A percentile compares a stretch with the other conserved stretches of the same genome.
phyloP scores from a whole-genome alignment of 2,797 vertebrate genomes.

The Hafferia zeledoni region DNA sequence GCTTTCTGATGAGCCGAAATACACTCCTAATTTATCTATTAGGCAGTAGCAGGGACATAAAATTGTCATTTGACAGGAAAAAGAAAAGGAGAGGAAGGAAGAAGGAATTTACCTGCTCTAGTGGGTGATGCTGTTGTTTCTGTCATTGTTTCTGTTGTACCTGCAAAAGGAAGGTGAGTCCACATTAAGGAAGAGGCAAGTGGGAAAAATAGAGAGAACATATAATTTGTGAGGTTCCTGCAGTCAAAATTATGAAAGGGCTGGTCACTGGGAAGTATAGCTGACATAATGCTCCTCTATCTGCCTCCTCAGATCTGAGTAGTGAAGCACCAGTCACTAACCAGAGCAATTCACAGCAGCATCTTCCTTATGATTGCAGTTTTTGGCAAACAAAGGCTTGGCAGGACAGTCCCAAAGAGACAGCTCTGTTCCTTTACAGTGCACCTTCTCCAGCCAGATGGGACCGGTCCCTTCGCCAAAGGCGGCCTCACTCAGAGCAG shows the following conservation, averaged over 20 bases:
- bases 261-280: background rate
- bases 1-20: background rate
- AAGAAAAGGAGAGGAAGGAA: background rate
- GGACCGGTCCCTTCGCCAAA: conserved; percentile 58
- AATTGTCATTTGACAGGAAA: background rate
- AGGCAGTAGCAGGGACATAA: background rate
- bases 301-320: background rate
- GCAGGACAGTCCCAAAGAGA: conserved; percentile 64
- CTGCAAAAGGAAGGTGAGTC: conserved; percentile 13
- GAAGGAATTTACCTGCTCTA: conserved; percentile 25
- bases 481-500: conserved; percentile 27
- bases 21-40: background rate
- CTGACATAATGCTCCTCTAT: background rate
- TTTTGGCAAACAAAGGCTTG: background rate
- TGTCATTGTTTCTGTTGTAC: background rate
- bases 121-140: conserved; percentile 3
- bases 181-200: background rate
- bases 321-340: conserved; percentile 19
- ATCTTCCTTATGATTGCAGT: conserved; percentile 65
- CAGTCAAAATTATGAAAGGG: background rate
- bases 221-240: background rate
- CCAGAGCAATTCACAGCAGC: conserved; percentile 58
- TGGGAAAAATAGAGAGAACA: background rate
- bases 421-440: conserved; percentile 48
- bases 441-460: conserved; percentile 69